A percentile compares a stretch with the other conserved stretches of the same genome.
Evolutionary conservation across 2,888 invertebrate genomes (phyloP).

Genomic region (Andrena minutula): DNA sequence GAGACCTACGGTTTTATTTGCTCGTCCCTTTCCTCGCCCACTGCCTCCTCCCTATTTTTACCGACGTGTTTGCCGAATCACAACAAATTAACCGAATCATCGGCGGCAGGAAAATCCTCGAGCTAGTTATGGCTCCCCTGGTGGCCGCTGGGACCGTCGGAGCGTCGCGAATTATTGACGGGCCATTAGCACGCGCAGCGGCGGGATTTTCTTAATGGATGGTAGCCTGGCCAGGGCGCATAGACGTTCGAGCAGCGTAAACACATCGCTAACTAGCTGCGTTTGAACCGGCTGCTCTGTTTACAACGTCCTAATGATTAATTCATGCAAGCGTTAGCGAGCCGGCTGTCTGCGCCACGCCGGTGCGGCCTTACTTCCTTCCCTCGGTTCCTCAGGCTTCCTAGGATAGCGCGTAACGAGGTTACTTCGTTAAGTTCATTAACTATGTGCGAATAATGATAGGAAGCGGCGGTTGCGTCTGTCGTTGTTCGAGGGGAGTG

Average conservation of each 20-base stretch:
- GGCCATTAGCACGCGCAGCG: conserved; percentile 26
- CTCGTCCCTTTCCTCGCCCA: not conserved
- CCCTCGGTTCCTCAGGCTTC: conserved; percentile 13
- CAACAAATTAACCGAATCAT: not conserved
- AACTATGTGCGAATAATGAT: conserved; percentile 55
- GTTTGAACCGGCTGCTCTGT: conserved; percentile 58
- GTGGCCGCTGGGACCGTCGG: not conserved
- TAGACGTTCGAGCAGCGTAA: conserved; percentile 48
- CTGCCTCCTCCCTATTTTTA: not conserved
- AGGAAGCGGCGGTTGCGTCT: conserved; percentile 1
- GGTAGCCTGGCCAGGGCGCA: not conserved
- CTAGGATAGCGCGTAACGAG: conserved; percentile 52
- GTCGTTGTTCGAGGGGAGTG: conserved; percentile 19
- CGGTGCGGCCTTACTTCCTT: conserved; percentile 5
- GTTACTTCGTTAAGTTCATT: conserved; percentile 66
- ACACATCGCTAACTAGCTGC: conserved; percentile 65
- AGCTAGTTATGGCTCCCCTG: not conserved
- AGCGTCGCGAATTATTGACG: conserved; percentile 35
- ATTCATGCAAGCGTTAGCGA: conserved; percentile 64
- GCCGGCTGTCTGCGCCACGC: not conserved
- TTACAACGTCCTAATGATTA: conserved; percentile 67
- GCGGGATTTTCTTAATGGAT: conserved; percentile 46
- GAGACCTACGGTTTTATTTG: conserved; percentile 2
- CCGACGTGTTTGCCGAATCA: not conserved
- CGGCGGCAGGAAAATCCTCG: not conserved